Base-by-base conservation (phyloP, 1,140 invertebrate species). In the Ctenoplectra terminalis region DNA sequence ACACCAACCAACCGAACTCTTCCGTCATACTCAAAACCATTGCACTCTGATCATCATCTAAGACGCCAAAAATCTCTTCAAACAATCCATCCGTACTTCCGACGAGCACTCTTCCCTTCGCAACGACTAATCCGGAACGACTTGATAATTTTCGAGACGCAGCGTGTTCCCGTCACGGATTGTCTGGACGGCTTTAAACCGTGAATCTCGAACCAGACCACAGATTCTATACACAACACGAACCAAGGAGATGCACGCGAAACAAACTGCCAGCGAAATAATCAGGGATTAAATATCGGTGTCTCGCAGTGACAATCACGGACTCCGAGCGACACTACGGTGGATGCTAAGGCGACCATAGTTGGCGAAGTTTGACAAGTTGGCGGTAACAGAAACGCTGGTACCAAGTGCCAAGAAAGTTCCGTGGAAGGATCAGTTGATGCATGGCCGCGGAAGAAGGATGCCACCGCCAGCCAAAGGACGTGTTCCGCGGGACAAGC, bases 311-410 rank as follows among this genome's bases (percentile, higher is more conserved):
- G 60, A 37, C 69, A 81, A 87, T 87, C 77, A 84, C 73, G 73
- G 52, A 54, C 46, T 73, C 37, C 34, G 29, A 34, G 71, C 70
- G 56, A 56, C 74, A 76, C 75, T 54, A n/a, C 4, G 69, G 80
- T 74, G 70, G 71, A 50, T 81, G 79, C 50, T 67, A 56, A 80
- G 85, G 74, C 63, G 80, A 70, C 70, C 81, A 50, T 83, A 83
- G 85, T 87, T 83, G 76, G 71, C 40, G 61, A 81, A 87, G 76
- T 87, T 87, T 87, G 86, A 87, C 86, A 87, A 87, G 85, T 87
- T 87, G 77, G 72, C 76, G 84, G 86, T 81, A 87, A 84, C 72
- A 84, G 82, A 71, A 78, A 81, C 85, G 85, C 56, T 48, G 75
- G 81, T 77, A 78, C 54, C 82, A 87, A 84, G 81, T 84, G 86